Percentiles rank a stretch among this genome's conserved stretches.
Evolutionary conservation across 2,797 vertebrate genomes (phyloP).

Genomic region (Melanotaenia boesemani): DNA sequence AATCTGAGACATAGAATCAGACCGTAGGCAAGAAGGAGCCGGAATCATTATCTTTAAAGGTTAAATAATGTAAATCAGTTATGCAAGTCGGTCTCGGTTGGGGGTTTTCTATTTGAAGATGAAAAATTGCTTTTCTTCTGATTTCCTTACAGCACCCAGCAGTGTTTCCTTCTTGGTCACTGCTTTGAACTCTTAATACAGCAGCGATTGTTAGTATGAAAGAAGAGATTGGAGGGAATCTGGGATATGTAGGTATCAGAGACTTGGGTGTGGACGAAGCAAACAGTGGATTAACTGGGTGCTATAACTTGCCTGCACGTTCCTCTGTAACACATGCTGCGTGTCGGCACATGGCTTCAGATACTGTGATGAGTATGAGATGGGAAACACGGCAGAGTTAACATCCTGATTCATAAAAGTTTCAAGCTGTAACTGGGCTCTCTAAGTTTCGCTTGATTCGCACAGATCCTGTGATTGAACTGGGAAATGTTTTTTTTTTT

Average conservation of each 20-base stretch:
- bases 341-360: too few relatives aligned
- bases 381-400: too few relatives aligned
- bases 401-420: not conserved
- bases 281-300: not conserved
- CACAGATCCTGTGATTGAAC: too few relatives aligned
- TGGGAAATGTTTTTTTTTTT: too few relatives aligned
- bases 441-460: too few relatives aligned
- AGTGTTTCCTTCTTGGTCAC: not conserved
- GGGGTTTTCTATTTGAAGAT: not conserved
- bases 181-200: not conserved
- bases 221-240: not conserved
- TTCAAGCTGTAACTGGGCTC: too few relatives aligned
- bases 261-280: not conserved
- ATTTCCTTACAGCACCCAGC: not conserved
- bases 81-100: not conserved
- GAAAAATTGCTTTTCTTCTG: not conserved
- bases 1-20: not conserved
- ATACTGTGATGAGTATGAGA: too few relatives aligned
- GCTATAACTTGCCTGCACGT: not conserved
- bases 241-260: not conserved
- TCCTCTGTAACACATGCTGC: too few relatives aligned
- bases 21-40: not conserved
- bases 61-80: conserved; percentile 1
- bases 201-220: not conserved
- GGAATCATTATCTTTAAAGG: not conserved